These are phyloP conservation scores for Mobula hypostoma DNA, from an alignment of 2,113 vertebrate species.

Conservation along the genomic window DNA sequence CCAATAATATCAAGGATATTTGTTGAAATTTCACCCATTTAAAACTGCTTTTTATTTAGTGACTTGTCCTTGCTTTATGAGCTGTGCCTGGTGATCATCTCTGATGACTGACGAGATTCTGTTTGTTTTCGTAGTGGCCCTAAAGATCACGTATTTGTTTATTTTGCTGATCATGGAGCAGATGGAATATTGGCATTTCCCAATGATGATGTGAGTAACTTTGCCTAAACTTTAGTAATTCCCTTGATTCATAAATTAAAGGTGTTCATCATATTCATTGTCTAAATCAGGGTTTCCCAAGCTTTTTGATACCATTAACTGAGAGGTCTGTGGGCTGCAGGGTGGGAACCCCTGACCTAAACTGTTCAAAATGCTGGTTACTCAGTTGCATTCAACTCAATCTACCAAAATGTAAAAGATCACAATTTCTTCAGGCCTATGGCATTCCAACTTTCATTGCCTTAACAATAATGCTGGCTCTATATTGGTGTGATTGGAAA, in stretches of 20 bases:
- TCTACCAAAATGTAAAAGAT: not conserved
- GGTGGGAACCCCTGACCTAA: not conserved
- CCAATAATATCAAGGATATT: not conserved
- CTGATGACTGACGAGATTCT: not conserved
- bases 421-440: not conserved
- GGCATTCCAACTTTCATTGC: not conserved
- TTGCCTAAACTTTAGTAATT: not conserved
- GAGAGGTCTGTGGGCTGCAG: too few species aligned
- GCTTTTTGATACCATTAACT: too few species aligned
- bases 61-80: not conserved
- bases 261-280: not conserved
- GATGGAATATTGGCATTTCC: conserved; percentile 85
- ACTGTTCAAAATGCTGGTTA: not conserved
- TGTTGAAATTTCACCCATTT: not conserved
- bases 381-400: not conserved
- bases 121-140: conserved; percentile 70
- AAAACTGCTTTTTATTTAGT: not conserved
- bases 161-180: conserved; percentile 89
- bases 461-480: too few species aligned
- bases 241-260: not conserved
- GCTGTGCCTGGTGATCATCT: not conserved
- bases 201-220: conserved; percentile 69
- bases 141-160: conserved; percentile 84
- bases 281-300: not conserved
- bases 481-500: too few species aligned